These are phyloP conservation scores for Asbolus verrucosus DNA, from an alignment of 1,140 invertebrate species.

Conservation along the genomic window DNA sequence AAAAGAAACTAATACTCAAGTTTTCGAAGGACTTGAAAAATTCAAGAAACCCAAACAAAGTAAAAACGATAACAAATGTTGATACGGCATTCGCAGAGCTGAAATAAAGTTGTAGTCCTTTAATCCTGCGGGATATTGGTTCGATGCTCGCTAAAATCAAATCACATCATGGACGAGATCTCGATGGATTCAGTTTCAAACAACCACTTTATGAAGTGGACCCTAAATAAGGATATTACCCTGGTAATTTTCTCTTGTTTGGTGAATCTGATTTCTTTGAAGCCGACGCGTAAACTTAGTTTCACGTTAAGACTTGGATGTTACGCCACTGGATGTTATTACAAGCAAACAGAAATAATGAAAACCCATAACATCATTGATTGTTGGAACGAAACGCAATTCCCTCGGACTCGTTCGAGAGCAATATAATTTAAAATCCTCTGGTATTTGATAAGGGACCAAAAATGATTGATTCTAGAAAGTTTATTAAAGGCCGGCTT, in stretches of 20 bases:
- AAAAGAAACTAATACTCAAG: conserved; percentile 6
- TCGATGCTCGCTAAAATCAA: conserved; percentile 43
- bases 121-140: conserved; percentile 37
- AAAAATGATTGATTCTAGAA: conserved; percentile 48
- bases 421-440: conserved; percentile 52
- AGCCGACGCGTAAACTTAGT: conserved; percentile 29
- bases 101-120: conserved; percentile 38
- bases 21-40: conserved; percentile 7
- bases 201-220: conserved; percentile 41
- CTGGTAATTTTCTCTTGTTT: conserved; percentile 41
- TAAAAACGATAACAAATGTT: conserved; percentile 25
- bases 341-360: conserved; percentile 49
- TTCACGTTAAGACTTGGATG: conserved; percentile 21
- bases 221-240: conserved; percentile 43
- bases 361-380: conserved; percentile 50
- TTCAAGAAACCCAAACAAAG: conserved; percentile 24
- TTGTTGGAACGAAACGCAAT: conserved; percentile 50
- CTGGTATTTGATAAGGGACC: conserved; percentile 49
- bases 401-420: conserved; percentile 43
- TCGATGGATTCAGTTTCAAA: conserved; percentile 47
- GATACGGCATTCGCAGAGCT: conserved; percentile 7
- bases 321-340: conserved; percentile 44
- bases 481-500: conserved; percentile 48
- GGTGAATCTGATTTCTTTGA: conserved; percentile 29
- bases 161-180: conserved; percentile 44